These are phyloP conservation scores for Gouania willdenowi DNA, from an alignment of 2,797 vertebrate species.

Conservation along the genomic window DNA sequence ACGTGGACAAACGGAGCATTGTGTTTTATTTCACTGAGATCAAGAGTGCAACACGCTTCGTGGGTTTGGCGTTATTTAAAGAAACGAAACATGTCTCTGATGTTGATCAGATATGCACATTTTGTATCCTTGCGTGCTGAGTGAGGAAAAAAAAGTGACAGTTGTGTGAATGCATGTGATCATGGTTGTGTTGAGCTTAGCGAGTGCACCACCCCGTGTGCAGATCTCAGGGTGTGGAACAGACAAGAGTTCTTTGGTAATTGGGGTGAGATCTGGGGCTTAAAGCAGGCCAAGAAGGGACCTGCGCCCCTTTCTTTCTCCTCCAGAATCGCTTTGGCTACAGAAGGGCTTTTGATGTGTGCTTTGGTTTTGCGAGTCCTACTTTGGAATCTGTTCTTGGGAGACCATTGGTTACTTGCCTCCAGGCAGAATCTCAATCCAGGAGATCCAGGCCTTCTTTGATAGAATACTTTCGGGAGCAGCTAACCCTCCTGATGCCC, in stretches of 20 bases:
- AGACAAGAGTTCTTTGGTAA: constrained; percentile 78
- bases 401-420: constrained; percentile 81
- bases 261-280: constrained; percentile 81
- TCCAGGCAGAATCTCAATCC: constrained; percentile 81
- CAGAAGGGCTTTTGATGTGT: constrained; percentile 82
- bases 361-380: constrained; percentile 80
- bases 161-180: constrained; percentile 17
- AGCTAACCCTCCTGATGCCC: constrained; percentile 72
- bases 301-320: constrained; percentile 73
- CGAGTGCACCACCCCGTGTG: constrained; percentile 57
- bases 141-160: constrained; percentile 12
- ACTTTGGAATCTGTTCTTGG: constrained; percentile 84
- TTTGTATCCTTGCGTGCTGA: too few relatives aligned
- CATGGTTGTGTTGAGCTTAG: constrained; percentile 8
- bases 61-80: constrained; percentile 9
- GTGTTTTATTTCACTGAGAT: constrained; percentile 50
- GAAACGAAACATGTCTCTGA: constrained; percentile 19
- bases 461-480: constrained; percentile 83
- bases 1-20: constrained; percentile 21
- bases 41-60: constrained; percentile 35
- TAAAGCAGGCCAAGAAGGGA: constrained; percentile 68
- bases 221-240: constrained; percentile 64
- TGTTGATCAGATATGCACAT: constrained; percentile 13
- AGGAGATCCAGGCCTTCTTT: constrained; percentile 79
- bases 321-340: constrained; percentile 77